These are phyloP conservation scores for Mythimna pallens DNA, from an alignment of 2,888 invertebrate species.

Conservation along the genomic window DNA sequence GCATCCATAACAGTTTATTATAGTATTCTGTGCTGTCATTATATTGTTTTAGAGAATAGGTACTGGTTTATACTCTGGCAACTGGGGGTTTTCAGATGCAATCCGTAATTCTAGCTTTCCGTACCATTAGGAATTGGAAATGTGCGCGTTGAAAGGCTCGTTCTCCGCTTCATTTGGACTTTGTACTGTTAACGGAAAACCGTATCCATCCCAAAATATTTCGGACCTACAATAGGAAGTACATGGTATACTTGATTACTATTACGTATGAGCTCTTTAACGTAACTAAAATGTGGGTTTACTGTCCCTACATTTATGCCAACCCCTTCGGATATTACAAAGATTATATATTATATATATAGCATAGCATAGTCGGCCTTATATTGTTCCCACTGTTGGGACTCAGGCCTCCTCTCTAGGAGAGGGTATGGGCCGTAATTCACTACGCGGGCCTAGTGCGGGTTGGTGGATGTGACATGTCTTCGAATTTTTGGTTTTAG, in stretches of 20 bases:
- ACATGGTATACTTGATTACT: too few species aligned
- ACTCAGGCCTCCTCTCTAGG: too few species aligned
- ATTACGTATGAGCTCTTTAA: too few species aligned
- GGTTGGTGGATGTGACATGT: too few species aligned
- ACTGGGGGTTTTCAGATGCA: background rate
- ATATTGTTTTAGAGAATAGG: background rate
- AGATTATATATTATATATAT: too few species aligned
- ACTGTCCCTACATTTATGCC: background rate
- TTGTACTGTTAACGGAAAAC: constrained; percentile 2
- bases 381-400: too few species aligned
- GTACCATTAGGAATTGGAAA: constrained; percentile 27
- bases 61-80: background rate
- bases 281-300: background rate
- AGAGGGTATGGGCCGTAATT: too few species aligned
- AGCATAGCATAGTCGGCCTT: too few species aligned
- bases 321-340: too few species aligned
- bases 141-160: constrained; percentile 14
- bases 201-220: background rate
- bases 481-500: too few species aligned
- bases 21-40: background rate
- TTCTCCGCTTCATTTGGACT: constrained; percentile 12
- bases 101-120: constrained; percentile 4
- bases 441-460: too few species aligned
- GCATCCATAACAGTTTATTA: background rate
- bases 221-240: background rate